phyloP scores from a whole-genome alignment of 2,797 vertebrate genomes.

The Hydrophis major region DNA sequence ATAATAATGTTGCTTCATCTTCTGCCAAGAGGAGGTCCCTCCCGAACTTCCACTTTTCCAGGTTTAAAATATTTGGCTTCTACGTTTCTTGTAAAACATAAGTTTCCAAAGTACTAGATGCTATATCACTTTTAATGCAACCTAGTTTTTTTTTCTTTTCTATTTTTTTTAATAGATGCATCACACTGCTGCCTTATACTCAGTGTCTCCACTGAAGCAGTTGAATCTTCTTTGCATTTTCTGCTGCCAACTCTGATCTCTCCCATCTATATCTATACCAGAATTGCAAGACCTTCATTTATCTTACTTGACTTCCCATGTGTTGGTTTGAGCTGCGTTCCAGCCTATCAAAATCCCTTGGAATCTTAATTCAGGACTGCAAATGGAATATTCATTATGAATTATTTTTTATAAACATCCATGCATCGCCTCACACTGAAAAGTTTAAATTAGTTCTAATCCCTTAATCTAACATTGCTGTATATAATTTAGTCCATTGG shows the following conservation, averaged over 20 bases:
- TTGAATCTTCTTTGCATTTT: background rate
- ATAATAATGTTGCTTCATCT: background rate
- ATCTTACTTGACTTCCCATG: background rate
- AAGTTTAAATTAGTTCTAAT: background rate
- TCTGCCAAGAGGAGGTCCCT: background rate
- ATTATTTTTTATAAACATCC: background rate
- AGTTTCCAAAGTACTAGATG: background rate
- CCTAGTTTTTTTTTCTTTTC: background rate
- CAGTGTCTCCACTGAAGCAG: background rate
- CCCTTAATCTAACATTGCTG: background rate
- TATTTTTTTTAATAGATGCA: background rate
- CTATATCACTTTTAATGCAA: background rate
- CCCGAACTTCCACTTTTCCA: background rate
- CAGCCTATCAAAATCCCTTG: background rate
- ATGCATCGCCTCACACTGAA: background rate
- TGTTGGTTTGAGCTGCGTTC: background rate
- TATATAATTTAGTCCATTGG: background rate
- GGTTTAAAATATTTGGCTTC: background rate
- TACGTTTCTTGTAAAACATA: background rate
- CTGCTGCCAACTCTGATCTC: background rate
- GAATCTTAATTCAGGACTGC: background rate
- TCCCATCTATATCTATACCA: background rate
- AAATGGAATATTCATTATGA: background rate
- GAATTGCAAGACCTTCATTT: background rate
- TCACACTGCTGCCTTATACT: background rate